Percentiles rank a stretch among this genome's conserved stretches.
Evolutionary conservation across 1,140 invertebrate genomes (phyloP).

Genomic region (Zaprionus africanus): DNA sequence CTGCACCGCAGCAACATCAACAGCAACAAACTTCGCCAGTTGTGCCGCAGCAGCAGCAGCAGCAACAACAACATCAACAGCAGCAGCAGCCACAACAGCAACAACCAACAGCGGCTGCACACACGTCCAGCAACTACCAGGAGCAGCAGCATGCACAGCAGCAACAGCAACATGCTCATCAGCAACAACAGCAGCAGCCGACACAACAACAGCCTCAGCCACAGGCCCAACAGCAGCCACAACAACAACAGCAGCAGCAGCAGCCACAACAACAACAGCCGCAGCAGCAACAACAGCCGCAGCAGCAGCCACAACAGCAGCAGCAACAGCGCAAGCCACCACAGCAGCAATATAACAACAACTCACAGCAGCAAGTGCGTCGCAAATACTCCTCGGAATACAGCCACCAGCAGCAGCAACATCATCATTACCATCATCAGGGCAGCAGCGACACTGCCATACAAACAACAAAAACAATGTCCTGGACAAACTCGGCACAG

Average conservation of each 20-base stretch:
- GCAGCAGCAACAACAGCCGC: slow-evolving; percentile 41
- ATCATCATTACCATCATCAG: slow-evolving; percentile 64
- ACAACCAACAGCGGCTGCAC: slow-evolving; percentile 53
- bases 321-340: slow-evolving; percentile 65
- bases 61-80: slow-evolving; percentile 38
- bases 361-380: slow-evolving; percentile 57
- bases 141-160: slow-evolving; percentile 53
- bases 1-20: slow-evolving; percentile 29
- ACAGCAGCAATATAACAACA: slow-evolving; percentile 63
- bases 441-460: slow-evolving; percentile 70
- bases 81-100: slow-evolving; percentile 50
- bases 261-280: slow-evolving; percentile 45
- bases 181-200: slow-evolving; percentile 43
- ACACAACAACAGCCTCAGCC: slow-evolving; percentile 30
- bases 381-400: slow-evolving; percentile 75
- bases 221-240: slow-evolving; percentile 38
- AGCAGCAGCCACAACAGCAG: slow-evolving; percentile 52
- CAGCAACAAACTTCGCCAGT: slow-evolving; percentile 29
- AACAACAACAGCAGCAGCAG: slow-evolving; percentile 32
- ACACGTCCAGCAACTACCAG: slow-evolving; percentile 47
- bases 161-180: slow-evolving; percentile 40
- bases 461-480: slow-evolving; percentile 80
- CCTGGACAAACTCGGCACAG: slow-evolving; percentile 80
- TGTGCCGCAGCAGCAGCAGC: slow-evolving; percentile 25
- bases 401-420: slow-evolving; percentile 52